phyloP scores from a whole-genome alignment of 1,140 invertebrate species.

The Diorhabda carinulata region DNA sequence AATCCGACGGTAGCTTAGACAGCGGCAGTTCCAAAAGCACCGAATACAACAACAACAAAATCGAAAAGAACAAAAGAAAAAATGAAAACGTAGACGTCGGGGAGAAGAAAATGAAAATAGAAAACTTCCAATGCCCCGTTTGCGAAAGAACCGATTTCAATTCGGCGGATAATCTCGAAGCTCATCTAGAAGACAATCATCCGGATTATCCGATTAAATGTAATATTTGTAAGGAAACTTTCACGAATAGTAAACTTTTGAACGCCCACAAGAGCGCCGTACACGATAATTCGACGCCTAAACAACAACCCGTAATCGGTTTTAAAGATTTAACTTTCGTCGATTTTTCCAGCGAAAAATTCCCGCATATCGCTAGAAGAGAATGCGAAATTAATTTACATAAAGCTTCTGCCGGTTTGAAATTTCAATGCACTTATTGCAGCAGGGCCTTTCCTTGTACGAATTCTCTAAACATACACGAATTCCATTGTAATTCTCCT shows the following conservation, averaged over 20 bases:
- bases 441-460: slow-evolving; percentile 69
- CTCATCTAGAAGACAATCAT: slow-evolving; percentile 69
- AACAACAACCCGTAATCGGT: slow-evolving; percentile 51
- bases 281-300: slow-evolving; percentile 30
- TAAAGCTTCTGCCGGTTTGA: slow-evolving; percentile 57
- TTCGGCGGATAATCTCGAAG: slow-evolving; percentile 56
- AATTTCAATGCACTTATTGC: slow-evolving; percentile 70
- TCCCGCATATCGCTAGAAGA: slow-evolving; percentile 68
- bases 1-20: slow-evolving; percentile 48
- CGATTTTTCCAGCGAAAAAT: slow-evolving; percentile 75
- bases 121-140: slow-evolving; percentile 51
- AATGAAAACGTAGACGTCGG: slow-evolving; percentile 28
- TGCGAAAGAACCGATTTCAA: slow-evolving; percentile 62
- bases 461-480: slow-evolving; percentile 65
- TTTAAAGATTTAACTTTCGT: slow-evolving; percentile 74
- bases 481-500: slow-evolving; percentile 52
- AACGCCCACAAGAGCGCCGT: slow-evolving; percentile 56
- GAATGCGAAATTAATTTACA: slow-evolving; percentile 68
- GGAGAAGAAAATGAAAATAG: slow-evolving; percentile 33
- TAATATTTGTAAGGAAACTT: slow-evolving; percentile 63
- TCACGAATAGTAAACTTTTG: slow-evolving; percentile 66
- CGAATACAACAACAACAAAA: slow-evolving; percentile 48
- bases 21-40: slow-evolving; percentile 40
- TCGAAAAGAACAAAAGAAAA: slow-evolving; percentile 40
- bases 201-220: slow-evolving; percentile 67